Conservation (phyloP, 2,113 vertebrate genomes). For the Pygoscelis adeliae region DNA sequence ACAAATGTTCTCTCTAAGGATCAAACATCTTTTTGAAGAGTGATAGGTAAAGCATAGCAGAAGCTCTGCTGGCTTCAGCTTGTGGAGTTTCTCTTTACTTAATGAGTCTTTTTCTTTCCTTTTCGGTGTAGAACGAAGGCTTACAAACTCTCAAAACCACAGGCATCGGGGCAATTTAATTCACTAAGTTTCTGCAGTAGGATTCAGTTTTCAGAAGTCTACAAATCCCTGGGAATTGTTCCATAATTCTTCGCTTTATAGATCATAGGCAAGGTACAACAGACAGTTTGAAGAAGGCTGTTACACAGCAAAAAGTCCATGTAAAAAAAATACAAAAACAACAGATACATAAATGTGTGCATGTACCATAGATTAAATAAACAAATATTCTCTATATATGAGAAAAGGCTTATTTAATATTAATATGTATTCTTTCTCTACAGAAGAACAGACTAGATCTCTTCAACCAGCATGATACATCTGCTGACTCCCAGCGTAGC, state of each 20-base stretch:
- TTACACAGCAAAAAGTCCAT: not conserved
- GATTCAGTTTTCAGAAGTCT: not conserved
- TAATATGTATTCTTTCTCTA: not conserved
- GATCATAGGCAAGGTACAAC: not conserved
- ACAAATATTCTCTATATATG: not conserved
- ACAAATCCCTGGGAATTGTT: not conserved
- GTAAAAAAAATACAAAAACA: not conserved
- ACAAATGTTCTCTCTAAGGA: conserved; percentile 72
- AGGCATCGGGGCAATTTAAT: not conserved
- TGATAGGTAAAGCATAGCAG: conserved; percentile 27
- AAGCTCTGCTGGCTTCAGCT: conserved; percentile 6
- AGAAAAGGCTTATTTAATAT: not conserved
- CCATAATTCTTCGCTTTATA: not conserved
- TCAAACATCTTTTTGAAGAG: conserved; percentile 73
- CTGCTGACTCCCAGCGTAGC: not conserved
- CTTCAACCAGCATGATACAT: accelerated
- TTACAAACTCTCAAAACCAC: not conserved
- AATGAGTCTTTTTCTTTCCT: not conserved
- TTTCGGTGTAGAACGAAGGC: not conserved
- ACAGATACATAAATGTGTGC: not conserved
- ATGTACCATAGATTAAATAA: not conserved
- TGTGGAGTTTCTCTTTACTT: conserved; percentile 7
- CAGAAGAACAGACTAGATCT: not conserved
- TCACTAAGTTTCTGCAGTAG: not conserved
- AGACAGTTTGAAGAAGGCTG: not conserved